A percentile compares a stretch with the other conserved stretches of the same genome.
Evolutionary conservation across 2,888 invertebrate genomes (phyloP).

Genomic region (Diadromus collaris): DNA sequence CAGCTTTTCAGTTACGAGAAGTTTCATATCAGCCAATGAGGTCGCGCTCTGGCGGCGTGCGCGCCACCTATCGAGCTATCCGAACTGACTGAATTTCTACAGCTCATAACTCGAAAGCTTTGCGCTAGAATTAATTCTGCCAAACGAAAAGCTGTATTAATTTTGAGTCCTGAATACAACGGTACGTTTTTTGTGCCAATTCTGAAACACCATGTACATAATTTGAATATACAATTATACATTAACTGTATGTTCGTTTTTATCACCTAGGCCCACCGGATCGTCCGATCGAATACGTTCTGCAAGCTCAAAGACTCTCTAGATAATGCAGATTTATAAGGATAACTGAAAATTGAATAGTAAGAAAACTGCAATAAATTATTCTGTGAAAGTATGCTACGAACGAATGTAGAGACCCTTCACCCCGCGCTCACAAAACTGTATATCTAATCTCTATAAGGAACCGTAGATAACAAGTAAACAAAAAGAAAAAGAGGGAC

Average conservation of each 20-base stretch:
- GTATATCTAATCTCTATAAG: slow-evolving; percentile 60
- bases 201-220: background rate
- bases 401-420: slow-evolving; percentile 52
- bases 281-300: slow-evolving; percentile 57
- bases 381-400: slow-evolving; percentile 69
- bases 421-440: slow-evolving; percentile 56
- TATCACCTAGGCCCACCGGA: slow-evolving; percentile 32
- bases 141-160: background rate
- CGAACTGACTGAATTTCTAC: background rate
- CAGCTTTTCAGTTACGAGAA: background rate
- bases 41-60: background rate
- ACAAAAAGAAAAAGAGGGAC: slow-evolving; percentile 3
- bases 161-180: background rate
- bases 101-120: background rate
- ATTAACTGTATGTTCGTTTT: slow-evolving; percentile 12
- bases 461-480: slow-evolving; percentile 22
- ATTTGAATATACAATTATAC: slow-evolving; percentile 7
- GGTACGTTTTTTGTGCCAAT: background rate
- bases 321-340: slow-evolving; percentile 63
- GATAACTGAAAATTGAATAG: slow-evolving; percentile 63
- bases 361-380: slow-evolving; percentile 67
- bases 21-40: background rate
- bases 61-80: background rate
- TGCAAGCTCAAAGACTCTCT: slow-evolving; percentile 66
- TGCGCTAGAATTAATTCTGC: background rate